Base-by-base conservation (phyloP, 2,888 invertebrate genomes). In the Calameuta idolon region DNA sequence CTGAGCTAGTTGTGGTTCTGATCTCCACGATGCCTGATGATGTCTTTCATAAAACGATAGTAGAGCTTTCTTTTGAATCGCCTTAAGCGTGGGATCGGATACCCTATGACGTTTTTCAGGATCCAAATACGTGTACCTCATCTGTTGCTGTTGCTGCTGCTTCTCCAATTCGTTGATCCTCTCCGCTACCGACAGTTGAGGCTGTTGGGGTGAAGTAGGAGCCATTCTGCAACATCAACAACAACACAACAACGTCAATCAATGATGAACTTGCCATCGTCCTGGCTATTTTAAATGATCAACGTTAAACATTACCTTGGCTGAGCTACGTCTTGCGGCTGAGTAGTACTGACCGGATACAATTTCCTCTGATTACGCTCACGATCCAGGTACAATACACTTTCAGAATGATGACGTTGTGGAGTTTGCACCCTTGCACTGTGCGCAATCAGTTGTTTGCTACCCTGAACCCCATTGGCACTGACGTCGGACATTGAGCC, bases 51-150 rank as follows among this genome's bases (percentile, higher is more conserved):
- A 96, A 87, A 96, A 97, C 1, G 96, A 96, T 79, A 96, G 92
- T 11, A 97, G 92, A 0, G 97, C 97, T 89, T 96, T 96, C 92
- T 97, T 96, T 88, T 97, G 97, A 80, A 96, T 95, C 23, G 95
- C 96, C 91, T 96, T 97, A 40, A 97, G 91, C 0, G 96, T 95
- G 12, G 96, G 93, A 89, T 95, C 95, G 37, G 95, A 94, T 55
- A 96, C 94, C 81, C 95, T 93, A 89, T 95, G 95, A 80, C 94
- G 94, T 89, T 96, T 96, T 75, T 95, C 95, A 1, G 95, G 95
- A 87, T 96, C 96, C 82, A 95, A 91, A 87, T 95, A 96, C 4
- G 95, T 94, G 87, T 95, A 95, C 84, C 94, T 94, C 85, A 92
- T 92, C 79, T 93, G 92, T 90, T 93, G 92, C 74, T 88, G 88